A percentile compares a stretch with the other conserved stretches of the same genome.
Conservation (phyloP, 2,797 vertebrate species). For the Pogonophryne albipinna region DNA sequence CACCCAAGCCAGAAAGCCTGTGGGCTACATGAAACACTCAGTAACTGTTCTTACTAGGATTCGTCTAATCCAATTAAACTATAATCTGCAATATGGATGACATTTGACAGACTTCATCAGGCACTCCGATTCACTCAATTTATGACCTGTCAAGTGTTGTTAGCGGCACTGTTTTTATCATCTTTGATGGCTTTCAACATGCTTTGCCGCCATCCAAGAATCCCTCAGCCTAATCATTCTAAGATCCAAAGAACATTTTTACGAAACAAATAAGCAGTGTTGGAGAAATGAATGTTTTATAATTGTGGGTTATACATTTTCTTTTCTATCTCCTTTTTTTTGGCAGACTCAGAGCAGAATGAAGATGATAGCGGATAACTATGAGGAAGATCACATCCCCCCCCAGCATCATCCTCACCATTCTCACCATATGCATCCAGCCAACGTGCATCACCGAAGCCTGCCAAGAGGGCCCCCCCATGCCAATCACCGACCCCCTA, state of each 20-base stretch:
- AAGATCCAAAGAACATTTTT: conserved; percentile 41
- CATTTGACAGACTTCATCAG: conserved; percentile 78
- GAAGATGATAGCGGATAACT: conserved; percentile 95
- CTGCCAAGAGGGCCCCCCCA: conserved; percentile 83
- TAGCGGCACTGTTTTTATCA: conserved; percentile 65
- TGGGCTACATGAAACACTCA: conserved; percentile 59
- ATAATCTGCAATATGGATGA: conserved; percentile 69
- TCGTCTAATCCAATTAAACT: conserved; percentile 73
- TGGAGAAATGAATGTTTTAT: conserved; percentile 31
- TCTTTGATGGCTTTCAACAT: conserved; percentile 66
- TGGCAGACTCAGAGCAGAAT: conserved; percentile 95
- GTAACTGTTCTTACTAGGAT: conserved; percentile 62
- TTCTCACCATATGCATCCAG: conserved; percentile 86
- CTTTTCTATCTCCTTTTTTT: conserved; percentile 37
- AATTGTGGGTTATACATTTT: conserved; percentile 30
- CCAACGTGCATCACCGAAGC: conserved; percentile 90
- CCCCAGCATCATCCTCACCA: conserved; percentile 87
- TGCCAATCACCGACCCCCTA: conserved; percentile 91
- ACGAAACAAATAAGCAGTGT: conserved; percentile 44
- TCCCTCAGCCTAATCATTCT: conserved; percentile 51
- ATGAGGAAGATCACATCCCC: conserved; percentile 92
- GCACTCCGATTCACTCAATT: conserved; percentile 65
- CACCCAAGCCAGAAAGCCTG: conserved; percentile 54
- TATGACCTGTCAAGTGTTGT: conserved; percentile 76
- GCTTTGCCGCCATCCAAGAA: conserved; percentile 49